Evolutionary conservation across 37 sponge, comb jelly and placozoan species (phyloP).

Genomic region (Dysidea cf. avara): DNA sequence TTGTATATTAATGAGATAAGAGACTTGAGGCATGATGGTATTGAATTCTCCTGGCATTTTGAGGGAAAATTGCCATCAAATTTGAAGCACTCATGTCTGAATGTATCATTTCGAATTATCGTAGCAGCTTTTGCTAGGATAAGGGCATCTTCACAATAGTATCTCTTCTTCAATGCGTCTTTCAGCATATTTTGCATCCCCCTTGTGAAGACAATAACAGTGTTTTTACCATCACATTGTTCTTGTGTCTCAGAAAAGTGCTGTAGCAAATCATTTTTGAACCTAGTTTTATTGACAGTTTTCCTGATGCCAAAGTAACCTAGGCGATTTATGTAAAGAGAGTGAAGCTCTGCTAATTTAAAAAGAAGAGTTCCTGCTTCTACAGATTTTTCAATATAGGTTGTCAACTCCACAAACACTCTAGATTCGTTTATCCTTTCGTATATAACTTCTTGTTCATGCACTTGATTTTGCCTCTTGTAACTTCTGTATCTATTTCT

Average conservation of each 20-base stretch:
- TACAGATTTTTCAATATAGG: slow-evolving; percentile 16
- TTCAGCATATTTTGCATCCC: slow-evolving; percentile 16
- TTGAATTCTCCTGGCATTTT: slow-evolving; percentile 22
- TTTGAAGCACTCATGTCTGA: slow-evolving; percentile 14
- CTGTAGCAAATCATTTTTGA: not conserved
- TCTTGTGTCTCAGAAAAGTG: slow-evolving; percentile 20
- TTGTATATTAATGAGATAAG: slow-evolving; percentile 11
- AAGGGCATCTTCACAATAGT: slow-evolving; percentile 12
- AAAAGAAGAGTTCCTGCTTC: no score
- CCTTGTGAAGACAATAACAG: not conserved
- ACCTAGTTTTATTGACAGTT: not conserved
- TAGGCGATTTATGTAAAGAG: not conserved
- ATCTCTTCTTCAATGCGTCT: slow-evolving; percentile 9
- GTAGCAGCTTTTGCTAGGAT: slow-evolving; percentile 28
- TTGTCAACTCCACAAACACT: slow-evolving; percentile 8
- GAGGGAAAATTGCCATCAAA: slow-evolving; percentile 10
- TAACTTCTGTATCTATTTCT: slow-evolving; percentile 14
- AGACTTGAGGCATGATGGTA: slow-evolving; percentile 24
- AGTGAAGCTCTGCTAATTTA: no score
- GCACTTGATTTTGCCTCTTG: not conserved
- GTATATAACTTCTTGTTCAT: not conserved
- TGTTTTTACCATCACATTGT: slow-evolving; percentile 16
- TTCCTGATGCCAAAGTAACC: not conserved
- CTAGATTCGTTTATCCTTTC: slow-evolving; percentile 6
- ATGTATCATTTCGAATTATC: slow-evolving; percentile 17